These are phyloP conservation scores for Neoarius graeffei DNA, from an alignment of 2,113 vertebrate species.

Conservation along the genomic window DNA sequence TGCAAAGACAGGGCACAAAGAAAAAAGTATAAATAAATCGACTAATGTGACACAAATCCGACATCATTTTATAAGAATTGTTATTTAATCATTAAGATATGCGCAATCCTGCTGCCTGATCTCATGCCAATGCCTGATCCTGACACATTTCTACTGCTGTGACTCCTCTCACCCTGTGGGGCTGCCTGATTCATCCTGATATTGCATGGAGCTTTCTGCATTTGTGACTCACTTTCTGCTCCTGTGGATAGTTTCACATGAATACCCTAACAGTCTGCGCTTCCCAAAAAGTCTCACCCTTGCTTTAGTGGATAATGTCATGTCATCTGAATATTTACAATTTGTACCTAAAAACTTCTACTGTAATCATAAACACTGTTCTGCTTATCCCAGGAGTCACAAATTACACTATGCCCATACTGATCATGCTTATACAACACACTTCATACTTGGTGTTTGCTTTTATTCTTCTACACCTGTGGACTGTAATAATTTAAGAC, in stretches of 20 bases:
- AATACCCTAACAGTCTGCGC: not conserved
- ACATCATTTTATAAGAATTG: not conserved
- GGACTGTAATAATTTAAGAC: not conserved
- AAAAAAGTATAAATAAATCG: not conserved
- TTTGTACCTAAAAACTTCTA: not conserved
- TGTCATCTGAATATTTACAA: not conserved
- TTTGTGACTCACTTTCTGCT: constrained; percentile 9
- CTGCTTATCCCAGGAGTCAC: not conserved
- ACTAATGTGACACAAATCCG: not conserved
- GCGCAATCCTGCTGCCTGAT: not conserved
- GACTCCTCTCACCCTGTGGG: not conserved
- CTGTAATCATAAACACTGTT: not conserved
- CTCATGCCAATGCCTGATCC: not conserved
- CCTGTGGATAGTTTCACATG: not conserved
- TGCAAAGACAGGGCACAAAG: not conserved
- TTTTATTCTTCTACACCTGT: not conserved
- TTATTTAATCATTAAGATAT: not conserved
- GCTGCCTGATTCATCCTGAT: not conserved
- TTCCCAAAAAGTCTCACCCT: not conserved
- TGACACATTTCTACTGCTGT: not conserved
- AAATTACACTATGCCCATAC: not conserved
- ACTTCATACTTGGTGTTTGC: not conserved
- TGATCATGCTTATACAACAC: not conserved
- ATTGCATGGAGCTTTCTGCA: not conserved
- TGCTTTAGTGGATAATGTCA: not conserved